phyloP scores from a whole-genome alignment of 2,888 invertebrate genomes.

The Yponomeuta cagnagella region DNA sequence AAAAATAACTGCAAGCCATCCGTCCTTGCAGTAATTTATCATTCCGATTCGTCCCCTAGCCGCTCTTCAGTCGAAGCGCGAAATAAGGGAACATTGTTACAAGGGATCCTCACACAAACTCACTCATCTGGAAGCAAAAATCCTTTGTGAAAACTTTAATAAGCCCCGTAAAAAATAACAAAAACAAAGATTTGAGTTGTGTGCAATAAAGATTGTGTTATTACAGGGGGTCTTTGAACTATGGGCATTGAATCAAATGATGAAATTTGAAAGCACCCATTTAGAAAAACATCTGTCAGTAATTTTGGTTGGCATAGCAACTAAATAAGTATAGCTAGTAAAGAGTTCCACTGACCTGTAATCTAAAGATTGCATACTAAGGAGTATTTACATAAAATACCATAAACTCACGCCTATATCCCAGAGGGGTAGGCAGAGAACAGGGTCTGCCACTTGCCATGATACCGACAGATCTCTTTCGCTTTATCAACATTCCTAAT shows the following conservation, averaged over 20 bases:
- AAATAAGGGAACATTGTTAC: constrained; percentile 56
- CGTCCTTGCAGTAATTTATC: constrained; percentile 17
- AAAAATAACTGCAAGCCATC: neutral
- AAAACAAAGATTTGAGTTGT: neutral
- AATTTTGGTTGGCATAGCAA: no score
- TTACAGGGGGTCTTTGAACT: neutral
- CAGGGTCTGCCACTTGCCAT: no score
- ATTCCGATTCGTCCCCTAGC: constrained; percentile 52
- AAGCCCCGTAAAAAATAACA: constrained; percentile 28
- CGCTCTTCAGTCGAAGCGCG: constrained; percentile 44
- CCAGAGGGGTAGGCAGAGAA: no score
- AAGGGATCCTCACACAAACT: neutral
- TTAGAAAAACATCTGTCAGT: no score
- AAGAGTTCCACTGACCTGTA: no score
- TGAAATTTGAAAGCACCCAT: no score
- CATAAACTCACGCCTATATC: no score
- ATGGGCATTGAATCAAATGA: neutral
- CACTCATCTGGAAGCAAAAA: constrained; percentile 23
- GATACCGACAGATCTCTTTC: no score
- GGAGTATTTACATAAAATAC: no score
- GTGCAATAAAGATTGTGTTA: neutral
- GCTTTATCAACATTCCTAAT: no score
- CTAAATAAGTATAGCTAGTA: no score
- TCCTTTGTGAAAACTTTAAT: constrained; percentile 50
- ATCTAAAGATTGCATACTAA: no score